phyloP scores from a whole-genome alignment of 2,113 vertebrate species.

The Cynoglossus semilaevis region DNA sequence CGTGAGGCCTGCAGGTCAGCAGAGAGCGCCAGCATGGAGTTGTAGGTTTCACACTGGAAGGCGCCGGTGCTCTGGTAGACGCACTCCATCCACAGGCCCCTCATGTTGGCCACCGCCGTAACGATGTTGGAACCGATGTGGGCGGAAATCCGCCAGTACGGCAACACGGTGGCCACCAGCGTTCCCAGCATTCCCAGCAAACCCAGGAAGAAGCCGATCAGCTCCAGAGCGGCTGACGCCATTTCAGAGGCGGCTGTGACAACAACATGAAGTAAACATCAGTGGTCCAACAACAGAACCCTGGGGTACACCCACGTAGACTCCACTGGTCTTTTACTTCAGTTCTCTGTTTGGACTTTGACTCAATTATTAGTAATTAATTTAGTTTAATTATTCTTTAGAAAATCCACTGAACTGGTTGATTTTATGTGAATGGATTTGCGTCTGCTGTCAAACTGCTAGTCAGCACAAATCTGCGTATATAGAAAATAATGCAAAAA shows the following conservation, averaged over 20 bases:
- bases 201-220: constrained; percentile 87
- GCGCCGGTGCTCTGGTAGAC: constrained; percentile 92
- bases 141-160: constrained; percentile 87
- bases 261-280: neutral
- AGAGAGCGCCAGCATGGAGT: constrained; percentile 87
- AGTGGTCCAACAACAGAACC: too few relatives aligned
- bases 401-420: too few relatives aligned
- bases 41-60: constrained; percentile 97
- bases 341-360: too few relatives aligned
- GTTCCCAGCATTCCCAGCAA: constrained; percentile 87
- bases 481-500: too few relatives aligned
- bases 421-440: too few relatives aligned
- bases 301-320: too few relatives aligned
- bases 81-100: constrained; percentile 97
- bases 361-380: too few relatives aligned
- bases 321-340: too few relatives aligned
- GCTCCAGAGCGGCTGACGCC: constrained; percentile 85
- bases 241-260: constrained; percentile 60
- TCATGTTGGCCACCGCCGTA: constrained; percentile 85
- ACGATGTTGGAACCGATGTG: constrained; percentile 93
- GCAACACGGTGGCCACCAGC: constrained; percentile 84
- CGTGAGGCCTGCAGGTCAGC: constrained; percentile 86
- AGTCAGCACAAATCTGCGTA: too few relatives aligned
- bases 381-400: too few relatives aligned
- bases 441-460: too few relatives aligned